Conservation (phyloP, 2,888 invertebrate species). For the Aricia artaxerxes region DNA sequence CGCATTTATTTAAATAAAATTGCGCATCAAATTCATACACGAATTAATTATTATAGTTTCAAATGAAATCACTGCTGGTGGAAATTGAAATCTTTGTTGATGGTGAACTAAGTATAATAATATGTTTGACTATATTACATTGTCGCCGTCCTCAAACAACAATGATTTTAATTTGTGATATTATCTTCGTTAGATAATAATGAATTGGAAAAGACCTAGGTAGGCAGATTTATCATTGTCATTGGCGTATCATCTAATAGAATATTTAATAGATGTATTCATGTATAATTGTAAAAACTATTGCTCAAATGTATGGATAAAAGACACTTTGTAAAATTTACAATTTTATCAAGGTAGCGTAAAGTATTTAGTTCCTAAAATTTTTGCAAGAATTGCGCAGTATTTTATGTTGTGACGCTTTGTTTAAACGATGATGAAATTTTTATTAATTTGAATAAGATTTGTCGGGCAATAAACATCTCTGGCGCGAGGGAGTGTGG, state of each 20-base stretch:
- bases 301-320: not conserved
- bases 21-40: not conserved
- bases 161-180: not conserved
- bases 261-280: not conserved
- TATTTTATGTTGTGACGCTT: constrained; percentile 7
- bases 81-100: not conserved
- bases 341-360: not conserved
- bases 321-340: not conserved
- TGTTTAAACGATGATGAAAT: constrained; percentile 19
- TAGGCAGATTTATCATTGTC: not conserved
- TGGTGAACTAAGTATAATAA: not conserved
- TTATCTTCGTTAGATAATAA: not conserved
- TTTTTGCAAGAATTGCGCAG: constrained; percentile 10
- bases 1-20: constrained; percentile 10
- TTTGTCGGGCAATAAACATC: constrained; percentile 24
- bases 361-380: not conserved
- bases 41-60: not conserved
- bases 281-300: not conserved
- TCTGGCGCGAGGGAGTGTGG: constrained; percentile 33
- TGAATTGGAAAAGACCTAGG: not conserved
- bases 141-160: not conserved
- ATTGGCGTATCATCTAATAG: not conserved
- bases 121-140: not conserved
- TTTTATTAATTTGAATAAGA: constrained; percentile 23
- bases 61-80: not conserved